Evolutionary conservation across 1,140 invertebrate genomes (phyloP).

Genomic region (Orius laevigatus): DNA sequence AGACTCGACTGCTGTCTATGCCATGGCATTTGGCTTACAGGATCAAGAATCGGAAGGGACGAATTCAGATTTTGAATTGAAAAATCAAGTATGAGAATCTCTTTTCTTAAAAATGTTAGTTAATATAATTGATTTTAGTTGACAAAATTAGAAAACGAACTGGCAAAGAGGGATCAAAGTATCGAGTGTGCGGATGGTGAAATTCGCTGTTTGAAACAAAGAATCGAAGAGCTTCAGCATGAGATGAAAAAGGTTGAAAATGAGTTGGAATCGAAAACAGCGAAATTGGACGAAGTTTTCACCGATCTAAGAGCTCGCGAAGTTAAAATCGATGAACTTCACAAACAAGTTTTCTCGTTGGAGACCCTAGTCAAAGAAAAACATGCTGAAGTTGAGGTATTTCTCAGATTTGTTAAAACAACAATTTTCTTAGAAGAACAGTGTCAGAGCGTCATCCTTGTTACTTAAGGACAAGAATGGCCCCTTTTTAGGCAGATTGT

Average conservation of each 20-base stretch:
- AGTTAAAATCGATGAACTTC: slow-evolving; percentile 5
- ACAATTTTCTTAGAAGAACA: too few relatives aligned
- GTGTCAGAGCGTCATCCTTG: too few relatives aligned
- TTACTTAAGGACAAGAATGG: too few relatives aligned
- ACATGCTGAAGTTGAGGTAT: too few relatives aligned
- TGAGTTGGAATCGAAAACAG: background rate
- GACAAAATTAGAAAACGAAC: background rate
- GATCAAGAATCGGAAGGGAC: background rate
- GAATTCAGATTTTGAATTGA: slow-evolving; percentile 5
- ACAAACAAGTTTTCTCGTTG: background rate
- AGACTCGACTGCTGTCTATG: slow-evolving; percentile 16
- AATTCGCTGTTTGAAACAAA: background rate
- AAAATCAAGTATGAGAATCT: background rate
- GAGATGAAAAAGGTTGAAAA: background rate
- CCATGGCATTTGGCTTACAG: slow-evolving; percentile 15
- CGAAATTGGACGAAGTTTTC: background rate
- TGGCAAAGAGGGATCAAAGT: background rate
- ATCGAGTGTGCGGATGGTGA: background rate
- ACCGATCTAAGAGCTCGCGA: slow-evolving; percentile 2
- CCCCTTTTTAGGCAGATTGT: too few relatives aligned
- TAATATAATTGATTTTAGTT: background rate
- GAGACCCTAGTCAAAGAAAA: too few relatives aligned
- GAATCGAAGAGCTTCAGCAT: background rate
- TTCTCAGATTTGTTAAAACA: too few relatives aligned
- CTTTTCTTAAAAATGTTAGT: background rate